Conservation (phyloP, 2,797 vertebrate genomes). For the Anguilla pacifica region DNA sequence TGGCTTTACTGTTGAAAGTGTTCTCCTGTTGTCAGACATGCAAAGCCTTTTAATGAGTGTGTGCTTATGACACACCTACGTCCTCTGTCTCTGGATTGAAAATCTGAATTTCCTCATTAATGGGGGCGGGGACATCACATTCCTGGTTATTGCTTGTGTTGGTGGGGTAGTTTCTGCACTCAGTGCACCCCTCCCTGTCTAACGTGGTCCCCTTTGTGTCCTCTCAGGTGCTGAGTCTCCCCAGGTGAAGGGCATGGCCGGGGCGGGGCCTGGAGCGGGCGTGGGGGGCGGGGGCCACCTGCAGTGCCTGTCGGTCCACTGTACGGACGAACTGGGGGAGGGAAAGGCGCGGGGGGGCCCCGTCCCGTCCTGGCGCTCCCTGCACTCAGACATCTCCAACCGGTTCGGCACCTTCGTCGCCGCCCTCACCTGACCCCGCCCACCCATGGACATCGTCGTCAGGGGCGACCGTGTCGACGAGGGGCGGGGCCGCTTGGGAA, state of each 20-base stretch:
- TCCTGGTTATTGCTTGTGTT: neutral
- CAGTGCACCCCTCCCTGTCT: neutral
- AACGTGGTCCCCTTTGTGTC: neutral
- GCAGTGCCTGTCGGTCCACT: conserved; percentile 97
- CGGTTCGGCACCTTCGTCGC: conserved; percentile 98
- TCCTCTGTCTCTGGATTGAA: too few relatives aligned
- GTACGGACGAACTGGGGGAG: conserved; percentile 93
- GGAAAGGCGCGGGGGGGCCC: conserved; percentile 87
- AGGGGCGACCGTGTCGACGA: conserved; percentile 25
- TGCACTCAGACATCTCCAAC: conserved; percentile 98
- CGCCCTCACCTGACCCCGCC: conserved; percentile 86
- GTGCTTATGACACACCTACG: too few relatives aligned
- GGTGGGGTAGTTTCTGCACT: neutral
- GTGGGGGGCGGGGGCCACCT: conserved; percentile 84
- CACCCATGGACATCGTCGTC: neutral
- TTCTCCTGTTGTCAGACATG: neutral
- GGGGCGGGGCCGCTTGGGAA: conserved; percentile 60
- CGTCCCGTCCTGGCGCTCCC: conserved; percentile 93
- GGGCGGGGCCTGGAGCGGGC: conserved; percentile 51
- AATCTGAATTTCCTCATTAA: neutral
- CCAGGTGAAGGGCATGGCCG: conserved; percentile 76
- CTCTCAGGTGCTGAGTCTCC: conserved; percentile 85
- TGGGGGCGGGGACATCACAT: neutral
- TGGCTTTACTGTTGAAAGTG: neutral
- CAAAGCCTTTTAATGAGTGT: too few relatives aligned